phyloP scores from a whole-genome alignment of 2,888 invertebrate species.

The Chaetogeoica ovagalla region DNA sequence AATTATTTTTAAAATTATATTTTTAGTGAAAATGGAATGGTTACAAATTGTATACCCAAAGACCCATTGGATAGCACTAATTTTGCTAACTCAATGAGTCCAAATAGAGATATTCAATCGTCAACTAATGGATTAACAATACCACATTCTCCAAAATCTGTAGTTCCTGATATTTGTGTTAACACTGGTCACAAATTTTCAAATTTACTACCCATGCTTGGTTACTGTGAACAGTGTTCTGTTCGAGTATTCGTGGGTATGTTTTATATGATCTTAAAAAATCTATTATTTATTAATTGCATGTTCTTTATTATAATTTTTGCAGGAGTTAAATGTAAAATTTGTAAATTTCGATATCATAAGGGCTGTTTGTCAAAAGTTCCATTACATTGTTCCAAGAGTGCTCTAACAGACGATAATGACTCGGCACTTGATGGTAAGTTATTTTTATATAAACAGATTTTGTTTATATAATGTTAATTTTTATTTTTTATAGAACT shows the following conservation, averaged over 20 bases:
- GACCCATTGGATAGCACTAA: constrained; percentile 21
- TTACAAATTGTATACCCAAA: constrained; percentile 20
- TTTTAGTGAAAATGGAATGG: constrained; percentile 41
- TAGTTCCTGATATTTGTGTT: constrained; percentile 52
- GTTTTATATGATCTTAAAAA: background rate
- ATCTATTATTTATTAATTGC: background rate
- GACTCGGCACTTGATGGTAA: constrained; percentile 31
- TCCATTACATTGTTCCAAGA: constrained; percentile 75
- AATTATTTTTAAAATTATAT: background rate
- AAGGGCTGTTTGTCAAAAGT: constrained; percentile 88
- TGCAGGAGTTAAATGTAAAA: constrained; percentile 83
- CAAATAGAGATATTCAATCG: constrained; percentile 36
- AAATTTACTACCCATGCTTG: constrained; percentile 48
- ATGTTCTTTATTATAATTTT: constrained; percentile 23
- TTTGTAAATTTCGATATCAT: constrained; percentile 91
- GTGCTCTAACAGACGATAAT: constrained; percentile 26
- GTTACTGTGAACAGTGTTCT: constrained; percentile 47
- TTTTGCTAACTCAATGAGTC: constrained; percentile 32
- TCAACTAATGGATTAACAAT: constrained; percentile 39
- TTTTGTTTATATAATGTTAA: background rate
- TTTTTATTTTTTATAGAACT: constrained; percentile 23
- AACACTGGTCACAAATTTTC: constrained; percentile 51
- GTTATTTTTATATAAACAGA: background rate
- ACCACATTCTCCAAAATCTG: constrained; percentile 39
- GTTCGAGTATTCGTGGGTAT: constrained; percentile 47